Conservation (phyloP, 2,888 invertebrate species). For the Biston stratarius region DNA sequence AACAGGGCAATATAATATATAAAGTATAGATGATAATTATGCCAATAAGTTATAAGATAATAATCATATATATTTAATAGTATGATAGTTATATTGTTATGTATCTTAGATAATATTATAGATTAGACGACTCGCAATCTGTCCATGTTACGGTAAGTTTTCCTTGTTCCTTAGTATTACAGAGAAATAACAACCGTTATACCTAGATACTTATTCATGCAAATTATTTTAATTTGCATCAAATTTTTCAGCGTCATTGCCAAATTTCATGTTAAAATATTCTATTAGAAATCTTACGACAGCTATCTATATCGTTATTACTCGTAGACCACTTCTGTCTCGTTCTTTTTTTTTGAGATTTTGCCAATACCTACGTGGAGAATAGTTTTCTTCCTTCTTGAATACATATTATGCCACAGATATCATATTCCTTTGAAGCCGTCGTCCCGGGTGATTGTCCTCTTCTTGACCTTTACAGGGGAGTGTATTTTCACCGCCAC, state of each 20-base stretch:
- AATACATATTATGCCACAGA: conserved; percentile 6
- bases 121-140: too few species aligned
- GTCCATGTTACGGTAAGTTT: too few species aligned
- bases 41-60: too few species aligned
- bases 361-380: conserved; percentile 2
- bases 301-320: background rate
- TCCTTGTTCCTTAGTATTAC: background rate
- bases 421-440: background rate
- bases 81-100: too few species aligned
- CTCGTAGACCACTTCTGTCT: background rate
- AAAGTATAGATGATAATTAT: too few species aligned
- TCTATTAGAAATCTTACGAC: background rate
- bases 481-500: background rate
- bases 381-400: conserved; percentile 12
- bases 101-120: too few species aligned
- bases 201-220: background rate
- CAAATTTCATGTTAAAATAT: conserved; percentile 6
- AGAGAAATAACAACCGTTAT: background rate
- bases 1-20: too few species aligned
- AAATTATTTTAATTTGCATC: background rate
- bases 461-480: conserved; percentile 9
- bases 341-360: conserved; percentile 3
- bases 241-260: background rate
- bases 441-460: conserved; percentile 4
- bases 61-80: too few species aligned